Base-by-base conservation (phyloP, 2,888 invertebrate species). In the Caenorhabditis doughertyi region DNA sequence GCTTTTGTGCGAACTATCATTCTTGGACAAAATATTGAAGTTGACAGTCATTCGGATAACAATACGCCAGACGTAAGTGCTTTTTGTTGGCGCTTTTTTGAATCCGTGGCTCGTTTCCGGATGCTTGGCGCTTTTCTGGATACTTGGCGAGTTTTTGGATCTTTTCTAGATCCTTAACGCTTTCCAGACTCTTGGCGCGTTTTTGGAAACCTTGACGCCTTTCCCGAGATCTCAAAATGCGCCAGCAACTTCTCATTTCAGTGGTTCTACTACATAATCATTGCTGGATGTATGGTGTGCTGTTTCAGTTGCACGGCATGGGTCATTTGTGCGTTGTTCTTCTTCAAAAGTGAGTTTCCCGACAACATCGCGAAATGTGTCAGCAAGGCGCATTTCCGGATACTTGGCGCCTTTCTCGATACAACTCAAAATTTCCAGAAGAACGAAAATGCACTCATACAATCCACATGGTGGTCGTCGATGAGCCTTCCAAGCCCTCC, bases 401-500 rank as follows among this genome's bases (percentile, higher is more conserved):
- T 39, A 39, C 7, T 9, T 47, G 47, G 4, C n/a, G 5, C 47
- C 16, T 16, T 47, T 13, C 21, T 32, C n/a, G n/a, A n/a, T n/a
- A n/a, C n/a, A 11, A 3, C 16, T 18, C 21, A 23, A 8, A 2
- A 1, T 16, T 58, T 72, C 21, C 51, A 72, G 72, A 21, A 72
- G 62, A 51, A 2, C 62, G 51, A 18, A 60, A 49, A 32, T 72
- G 72, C 27, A 51, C 60, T 18, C 72, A 72, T 18, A 29, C 60
- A 5, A 4, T 71, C 25, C 23, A 35, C 49, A 13, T 58, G 0
- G 71, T 64, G 9, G 49, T 49, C n/a, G 64, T 49, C 0, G 13
- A 64, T 11, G 49, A 47, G 2, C 42, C 42, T 13, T 42, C 42
- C 3, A 47, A 47, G 18, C 18, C 44, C 3, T 4, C 47, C 8